These are phyloP conservation scores for Tachysurus vachellii DNA, from an alignment of 2,113 vertebrate genomes.

Conservation along the genomic window DNA sequence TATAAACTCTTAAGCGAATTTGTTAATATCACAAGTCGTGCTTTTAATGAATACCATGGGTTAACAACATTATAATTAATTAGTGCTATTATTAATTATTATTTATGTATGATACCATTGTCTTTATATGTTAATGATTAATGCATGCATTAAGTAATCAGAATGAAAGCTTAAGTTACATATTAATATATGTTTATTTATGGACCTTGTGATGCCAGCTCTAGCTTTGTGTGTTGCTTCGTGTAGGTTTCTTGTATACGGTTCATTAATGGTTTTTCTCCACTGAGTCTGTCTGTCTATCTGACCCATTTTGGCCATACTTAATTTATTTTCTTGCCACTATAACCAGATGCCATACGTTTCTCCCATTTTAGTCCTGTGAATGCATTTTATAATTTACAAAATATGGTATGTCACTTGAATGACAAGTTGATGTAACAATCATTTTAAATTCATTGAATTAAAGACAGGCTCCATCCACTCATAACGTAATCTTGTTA, in stretches of 20 bases:
- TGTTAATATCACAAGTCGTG: neutral
- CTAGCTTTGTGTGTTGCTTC: neutral
- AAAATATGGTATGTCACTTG: conserved; percentile 11
- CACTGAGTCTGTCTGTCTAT: neutral
- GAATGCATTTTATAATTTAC: neutral
- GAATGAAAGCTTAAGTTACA: neutral
- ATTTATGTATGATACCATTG: neutral
- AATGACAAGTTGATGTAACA: conserved; percentile 16
- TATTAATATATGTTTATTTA: neutral
- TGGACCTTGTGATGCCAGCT: neutral
- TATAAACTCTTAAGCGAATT: too few species aligned
- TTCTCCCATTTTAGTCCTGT: neutral
- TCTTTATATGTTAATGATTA: neutral
- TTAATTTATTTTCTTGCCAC: conserved; percentile 8
- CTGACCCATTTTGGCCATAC: too few species aligned
- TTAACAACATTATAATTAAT: neutral
- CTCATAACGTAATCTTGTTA: neutral
- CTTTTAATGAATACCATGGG: neutral
- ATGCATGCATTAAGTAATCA: neutral
- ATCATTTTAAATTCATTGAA: conserved; percentile 16
- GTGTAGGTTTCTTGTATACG: neutral
- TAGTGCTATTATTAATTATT: neutral
- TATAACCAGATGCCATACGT: neutral
- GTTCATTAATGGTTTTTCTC: neutral
- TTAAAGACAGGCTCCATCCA: neutral